Base-by-base conservation (phyloP, 2,888 invertebrate genomes). In the Drosophila formosana region DNA sequence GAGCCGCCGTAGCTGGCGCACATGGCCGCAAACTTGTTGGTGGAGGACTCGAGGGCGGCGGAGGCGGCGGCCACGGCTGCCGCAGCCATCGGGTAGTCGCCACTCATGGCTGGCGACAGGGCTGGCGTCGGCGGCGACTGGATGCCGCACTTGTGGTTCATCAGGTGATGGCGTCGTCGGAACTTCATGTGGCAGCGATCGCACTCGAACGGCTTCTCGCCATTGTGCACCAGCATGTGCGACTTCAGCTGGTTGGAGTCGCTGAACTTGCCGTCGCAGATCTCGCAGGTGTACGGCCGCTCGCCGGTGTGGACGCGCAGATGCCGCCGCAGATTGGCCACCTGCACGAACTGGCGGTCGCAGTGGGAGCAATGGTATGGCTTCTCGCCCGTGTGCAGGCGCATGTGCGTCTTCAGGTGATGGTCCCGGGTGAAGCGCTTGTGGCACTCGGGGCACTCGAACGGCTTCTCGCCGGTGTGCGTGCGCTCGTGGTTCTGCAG, bases 401-500 rank as follows among this genome's bases (percentile, higher is more conserved):
- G 94, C 94, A 98, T 96, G 92, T 98, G 98, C 0, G 98, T 98
- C 93, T 98, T 98, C 57, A 98, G 93, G 89, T 98, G 98, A 89
- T 98, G 98, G 91, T 98, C 98, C 53, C 98, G 94, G 1, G 98
- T 98, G 92, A 98, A 98, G 75, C 97, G 94, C 92, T 98, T 98
- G 91, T 97, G 96, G 91, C 98, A 98, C 92, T 97, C 96, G 32
- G 95, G 96, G 89, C 98, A 98, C 91, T 97, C 96, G 93, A 98
- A 98, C 0, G 98, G 98, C 89, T 98, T 98, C 91, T 98, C 98
- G 0, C 98, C 98, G 0, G 98, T 98, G 92, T 98, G 98, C 0
- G 98, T 98, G 81, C 98, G 95, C 90, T 98, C 98, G 92, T 98
- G 98, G 91, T 98, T 98, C 92, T 98, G 98, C 53, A 98, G 93